Evolutionary conservation across 2,888 invertebrate species (phyloP), one percentile per base, ranked within the genome.

Genomic region (Cenopis cana): DNA sequence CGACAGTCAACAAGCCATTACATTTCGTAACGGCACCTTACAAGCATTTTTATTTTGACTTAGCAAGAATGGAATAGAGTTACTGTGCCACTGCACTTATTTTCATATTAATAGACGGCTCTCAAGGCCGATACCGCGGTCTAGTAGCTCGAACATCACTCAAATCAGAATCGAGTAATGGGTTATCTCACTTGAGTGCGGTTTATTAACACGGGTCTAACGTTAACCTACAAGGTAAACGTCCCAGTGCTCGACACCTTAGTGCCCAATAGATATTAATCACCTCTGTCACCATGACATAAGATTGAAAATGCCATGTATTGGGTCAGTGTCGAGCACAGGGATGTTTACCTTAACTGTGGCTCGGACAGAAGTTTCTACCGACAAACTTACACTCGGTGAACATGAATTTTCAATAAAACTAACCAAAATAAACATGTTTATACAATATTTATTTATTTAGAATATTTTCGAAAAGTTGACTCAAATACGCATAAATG

Each of bases 341-440:
- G n/a, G n/a, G n/a, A n/a, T n/a, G n/a, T n/a, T n/a, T n/a, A n/a
- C n/a, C n/a, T 29, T 52, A 54, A 52, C 38, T 54, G 68, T 52
- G 68, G 68, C 60, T 60, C 41, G 52, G 60, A 52, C 60, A 52
- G 50, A 68, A 59, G 18, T 29, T 57, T 59, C 52, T 65, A 65
- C 64, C 38, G 64, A 64, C 64, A 69, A 69, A 29, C 64, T 29
- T 64, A 54, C 9, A 49, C n/a, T 55, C 36, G n/a, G 57, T n/a
- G 36, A 38, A 29, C 60, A 55, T 50, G 33, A 10, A 5, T 57
- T 18, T 20, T 8, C 12, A 57, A 38, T 38, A 18, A 57, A 60
- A 60, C 60, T 11, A 60, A 29, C 29, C 46, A 50, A 50, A 41
- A 18, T 41, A n/a, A 20, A 9, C 29, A 55, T 18, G 46, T 46